Base-by-base conservation (phyloP, 2,888 invertebrate species). In the Perizoma flavofasciatum region DNA sequence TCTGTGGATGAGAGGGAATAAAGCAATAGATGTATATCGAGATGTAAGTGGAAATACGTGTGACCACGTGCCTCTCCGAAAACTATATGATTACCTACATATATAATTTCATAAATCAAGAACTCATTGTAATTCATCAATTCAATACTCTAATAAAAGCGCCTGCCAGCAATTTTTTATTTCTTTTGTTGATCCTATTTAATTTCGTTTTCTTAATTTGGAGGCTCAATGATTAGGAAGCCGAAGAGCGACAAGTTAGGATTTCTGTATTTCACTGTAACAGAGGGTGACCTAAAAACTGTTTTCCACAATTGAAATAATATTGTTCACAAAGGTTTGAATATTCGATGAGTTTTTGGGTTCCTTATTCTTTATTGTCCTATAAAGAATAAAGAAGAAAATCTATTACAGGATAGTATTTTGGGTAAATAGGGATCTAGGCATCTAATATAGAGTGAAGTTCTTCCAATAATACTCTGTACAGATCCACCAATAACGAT, bases 131-230 rank as follows among this genome's bases (percentile, higher is more conserved):
- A 22, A 22, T 22, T 22, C 22, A 22, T 41, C 4, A 41, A 4
- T 41, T n/a, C 41, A 37, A 37, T 6, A n/a, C 10, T 22, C 22
- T 22, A 41, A 10, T 41, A 5, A n/a, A 41, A 41, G 5, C 41
- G 41, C 10, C 5, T 41, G n/a, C 43, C 55, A 49, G 58, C 43
- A 40, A 61, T 49, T 53, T 44, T 39, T 54, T 44, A 55, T 46
- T 52, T 63, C 51, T 56, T 63, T 63, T 53, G 53, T 56, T 33
- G 46, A 41, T 51, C 55, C 34, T 59, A 50, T 59, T 54, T 59
- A 56, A 59, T 59, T 53, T 51, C 47, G 37, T 48, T 62, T 22
- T 22, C 51, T 59, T 48, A 55, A 51, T 58, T 62, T 58, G 34
- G 46, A 55, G 43, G 39, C 10, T 10, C 47, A 63, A 56, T 50